Evolutionary conservation across 2,888 invertebrate species (phyloP).

Genomic region (Fissipunctia ypsillon): DNA sequence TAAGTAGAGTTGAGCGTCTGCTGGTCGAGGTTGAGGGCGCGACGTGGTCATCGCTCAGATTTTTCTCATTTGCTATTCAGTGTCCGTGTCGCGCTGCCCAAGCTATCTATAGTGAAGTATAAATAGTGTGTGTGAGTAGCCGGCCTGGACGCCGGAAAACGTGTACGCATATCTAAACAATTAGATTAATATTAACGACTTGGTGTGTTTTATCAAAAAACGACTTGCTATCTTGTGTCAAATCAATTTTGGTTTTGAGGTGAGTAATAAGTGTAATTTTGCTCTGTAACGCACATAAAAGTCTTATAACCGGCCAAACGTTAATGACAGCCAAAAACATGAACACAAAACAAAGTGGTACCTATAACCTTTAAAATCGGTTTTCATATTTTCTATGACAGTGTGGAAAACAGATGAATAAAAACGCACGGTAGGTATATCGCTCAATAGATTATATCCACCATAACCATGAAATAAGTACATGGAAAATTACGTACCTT

Average conservation of each 20-base stretch:
- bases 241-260: slow-evolving; percentile 29
- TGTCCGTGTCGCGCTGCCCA: slow-evolving; percentile 77
- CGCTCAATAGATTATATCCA: not conserved
- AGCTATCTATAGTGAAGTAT: slow-evolving; percentile 82
- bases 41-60: slow-evolving; percentile 75
- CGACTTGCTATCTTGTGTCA: not conserved
- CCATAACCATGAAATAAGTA: not conserved
- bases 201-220: slow-evolving; percentile 23
- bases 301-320: not conserved
- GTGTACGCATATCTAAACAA: slow-evolving; percentile 67
- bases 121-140: slow-evolving; percentile 80
- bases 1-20: slow-evolving; percentile 43
- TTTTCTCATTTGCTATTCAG: slow-evolving; percentile 87
- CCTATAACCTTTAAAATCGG: not conserved
- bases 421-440: slow-evolving; percentile 16
- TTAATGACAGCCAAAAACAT: slow-evolving; percentile 5
- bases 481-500: slow-evolving; percentile 36
- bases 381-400: not conserved
- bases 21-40: slow-evolving; percentile 67
- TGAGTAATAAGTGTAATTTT: slow-evolving; percentile 41
- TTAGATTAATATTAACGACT: slow-evolving; percentile 46
- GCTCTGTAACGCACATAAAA: slow-evolving; percentile 2
- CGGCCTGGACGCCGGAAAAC: slow-evolving; percentile 75
- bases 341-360: slow-evolving; percentile 11
- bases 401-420: not conserved